Evolutionary conservation across 2,113 vertebrate species (phyloP).

Genomic region (Xenus cinereus): DNA sequence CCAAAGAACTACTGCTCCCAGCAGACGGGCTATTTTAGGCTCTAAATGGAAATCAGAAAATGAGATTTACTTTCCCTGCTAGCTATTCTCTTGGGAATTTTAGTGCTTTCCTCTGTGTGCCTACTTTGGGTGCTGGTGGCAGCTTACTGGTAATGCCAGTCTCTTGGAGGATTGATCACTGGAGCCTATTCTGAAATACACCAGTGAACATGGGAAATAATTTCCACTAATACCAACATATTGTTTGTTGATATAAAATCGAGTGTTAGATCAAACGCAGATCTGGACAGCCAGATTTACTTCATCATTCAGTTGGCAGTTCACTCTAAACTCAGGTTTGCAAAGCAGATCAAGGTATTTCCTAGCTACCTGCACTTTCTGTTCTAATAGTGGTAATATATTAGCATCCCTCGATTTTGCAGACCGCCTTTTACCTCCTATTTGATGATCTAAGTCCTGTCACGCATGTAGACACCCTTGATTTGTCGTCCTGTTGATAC

Average conservation of each 20-base stretch:
- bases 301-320: background rate
- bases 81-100: background rate
- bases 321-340: background rate
- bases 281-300: background rate
- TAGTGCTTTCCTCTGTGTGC: background rate
- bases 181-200: background rate
- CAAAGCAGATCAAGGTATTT: background rate
- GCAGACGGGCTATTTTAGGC: background rate
- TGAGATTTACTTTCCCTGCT: background rate
- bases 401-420: background rate
- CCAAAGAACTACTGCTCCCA: background rate
- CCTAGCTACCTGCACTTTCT: background rate
- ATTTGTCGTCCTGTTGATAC: background rate
- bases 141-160: background rate
- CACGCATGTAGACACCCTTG: background rate
- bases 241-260: background rate
- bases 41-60: constrained; percentile 11
- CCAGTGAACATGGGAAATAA: background rate
- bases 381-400: background rate
- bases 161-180: background rate
- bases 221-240: background rate
- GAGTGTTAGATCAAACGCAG: background rate
- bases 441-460: background rate
- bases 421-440: background rate
- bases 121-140: background rate